Percentiles rank a stretch among this genome's conserved stretches.
phyloP scores from a whole-genome alignment of 2,797 vertebrate genomes.

The Poeciliopsis presidionis region DNA sequence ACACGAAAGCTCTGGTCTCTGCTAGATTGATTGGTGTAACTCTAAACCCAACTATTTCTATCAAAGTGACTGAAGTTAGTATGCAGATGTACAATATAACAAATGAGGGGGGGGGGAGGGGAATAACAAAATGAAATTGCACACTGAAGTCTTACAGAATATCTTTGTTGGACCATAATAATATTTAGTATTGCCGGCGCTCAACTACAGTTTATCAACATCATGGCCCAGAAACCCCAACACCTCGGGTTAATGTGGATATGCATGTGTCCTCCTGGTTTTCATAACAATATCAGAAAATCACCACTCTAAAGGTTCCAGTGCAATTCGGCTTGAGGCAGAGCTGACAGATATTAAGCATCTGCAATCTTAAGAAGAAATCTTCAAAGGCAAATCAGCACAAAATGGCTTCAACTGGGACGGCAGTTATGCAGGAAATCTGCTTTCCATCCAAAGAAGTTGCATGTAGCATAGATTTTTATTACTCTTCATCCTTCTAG shows the following conservation, averaged over 20 bases:
- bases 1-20: neutral
- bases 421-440: neutral
- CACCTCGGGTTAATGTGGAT: neutral
- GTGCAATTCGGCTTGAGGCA: neutral
- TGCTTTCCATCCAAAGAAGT: neutral
- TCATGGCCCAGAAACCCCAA: neutral
- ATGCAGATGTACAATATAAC: neutral
- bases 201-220: neutral
- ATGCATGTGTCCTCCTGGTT: neutral
- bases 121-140: neutral
- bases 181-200: neutral
- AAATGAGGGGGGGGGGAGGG: accelerated
- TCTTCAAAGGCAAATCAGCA: neutral
- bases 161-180: neutral
- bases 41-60: neutral
- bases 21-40: neutral
- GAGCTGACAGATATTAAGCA: neutral
- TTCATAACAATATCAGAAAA: neutral
- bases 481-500: neutral
- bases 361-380: neutral
- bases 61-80: neutral
- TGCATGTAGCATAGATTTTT: neutral
- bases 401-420: neutral
- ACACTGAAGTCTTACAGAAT: neutral
- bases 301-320: neutral